These are phyloP conservation scores for Rhynchotus rufescens DNA, from an alignment of 2,797 vertebrate genomes.

Conservation along the genomic window DNA sequence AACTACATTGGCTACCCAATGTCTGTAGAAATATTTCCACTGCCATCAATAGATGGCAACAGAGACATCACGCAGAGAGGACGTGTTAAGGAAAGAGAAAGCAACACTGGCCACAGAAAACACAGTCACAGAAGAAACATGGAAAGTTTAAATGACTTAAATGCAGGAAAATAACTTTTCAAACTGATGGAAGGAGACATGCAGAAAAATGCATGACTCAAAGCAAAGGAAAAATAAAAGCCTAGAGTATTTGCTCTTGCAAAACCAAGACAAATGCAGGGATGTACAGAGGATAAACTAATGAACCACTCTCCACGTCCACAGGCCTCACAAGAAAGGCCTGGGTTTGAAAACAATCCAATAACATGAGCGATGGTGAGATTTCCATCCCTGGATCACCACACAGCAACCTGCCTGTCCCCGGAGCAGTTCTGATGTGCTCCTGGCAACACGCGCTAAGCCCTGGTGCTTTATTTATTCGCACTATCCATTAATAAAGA, in stretches of 20 bases:
- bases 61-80: background rate
- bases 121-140: background rate
- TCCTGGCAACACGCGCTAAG: background rate
- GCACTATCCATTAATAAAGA: background rate
- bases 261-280: background rate
- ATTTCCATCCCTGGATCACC: background rate
- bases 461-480: background rate
- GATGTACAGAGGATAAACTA: background rate
- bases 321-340: background rate
- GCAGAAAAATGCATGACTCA: background rate
- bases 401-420: background rate
- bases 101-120: background rate
- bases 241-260: background rate
- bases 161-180: conserved; percentile 37
- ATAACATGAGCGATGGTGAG: too few species aligned
- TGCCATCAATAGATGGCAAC: conserved; percentile 23
- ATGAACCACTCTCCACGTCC: background rate
- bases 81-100: background rate
- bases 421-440: background rate
- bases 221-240: background rate
- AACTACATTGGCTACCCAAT: background rate
- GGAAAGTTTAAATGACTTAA: conserved; percentile 50
- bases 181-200: conserved; percentile 49
- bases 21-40: background rate
- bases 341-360: background rate